Evolutionary conservation across 92 coral and sea anemone species (phyloP).

Genomic region (Palythoa heliodiscus): DNA sequence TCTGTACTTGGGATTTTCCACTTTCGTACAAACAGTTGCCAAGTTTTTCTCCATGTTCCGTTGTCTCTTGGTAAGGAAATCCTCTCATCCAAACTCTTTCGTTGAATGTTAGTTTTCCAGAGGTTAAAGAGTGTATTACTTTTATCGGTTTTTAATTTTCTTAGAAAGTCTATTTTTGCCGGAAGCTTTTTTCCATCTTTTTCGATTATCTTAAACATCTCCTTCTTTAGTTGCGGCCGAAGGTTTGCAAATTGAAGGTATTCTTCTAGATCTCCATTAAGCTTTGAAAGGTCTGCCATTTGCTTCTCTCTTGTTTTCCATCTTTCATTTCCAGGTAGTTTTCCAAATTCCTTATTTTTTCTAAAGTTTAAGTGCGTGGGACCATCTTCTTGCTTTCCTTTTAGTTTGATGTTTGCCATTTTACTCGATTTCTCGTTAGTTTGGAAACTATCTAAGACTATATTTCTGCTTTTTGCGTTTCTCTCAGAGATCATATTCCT

Average conservation of each 20-base stretch:
- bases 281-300: background rate
- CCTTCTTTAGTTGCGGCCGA: background rate
- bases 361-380: background rate
- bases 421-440: background rate
- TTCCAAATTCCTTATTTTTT: background rate
- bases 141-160: background rate
- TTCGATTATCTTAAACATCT: slow-evolving; percentile 17
- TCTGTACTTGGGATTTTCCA: background rate
- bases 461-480: background rate
- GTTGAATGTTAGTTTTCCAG: slow-evolving; percentile 4
- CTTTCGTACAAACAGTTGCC: background rate
- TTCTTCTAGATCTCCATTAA: slow-evolving; percentile 8
- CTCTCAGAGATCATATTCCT: background rate
- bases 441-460: background rate
- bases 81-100: background rate
- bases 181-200: background rate
- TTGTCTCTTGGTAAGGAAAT: background rate
- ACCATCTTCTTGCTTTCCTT: background rate
- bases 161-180: background rate
- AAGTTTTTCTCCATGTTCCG: background rate
- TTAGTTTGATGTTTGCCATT: background rate
- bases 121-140: background rate
- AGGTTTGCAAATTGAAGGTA: slow-evolving; percentile 24
- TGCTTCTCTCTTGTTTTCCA: background rate
- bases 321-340: background rate